Percentiles rank a stretch among this genome's conserved stretches.
phyloP scores from a whole-genome alignment of 2,797 vertebrate genomes.

The Anisognathus igniventris region DNA sequence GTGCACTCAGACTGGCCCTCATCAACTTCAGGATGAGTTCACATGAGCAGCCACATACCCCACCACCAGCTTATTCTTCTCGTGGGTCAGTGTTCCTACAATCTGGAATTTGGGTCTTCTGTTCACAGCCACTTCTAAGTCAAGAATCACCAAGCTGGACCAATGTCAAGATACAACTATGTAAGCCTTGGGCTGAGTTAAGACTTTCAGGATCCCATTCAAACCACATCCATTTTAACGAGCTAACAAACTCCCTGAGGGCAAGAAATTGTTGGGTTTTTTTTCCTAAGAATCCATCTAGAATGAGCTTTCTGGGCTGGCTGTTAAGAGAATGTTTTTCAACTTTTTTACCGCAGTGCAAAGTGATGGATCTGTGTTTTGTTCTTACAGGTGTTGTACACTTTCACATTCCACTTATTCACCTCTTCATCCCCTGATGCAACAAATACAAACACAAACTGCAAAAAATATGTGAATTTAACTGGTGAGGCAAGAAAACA shows the following conservation, averaged over 20 bases:
- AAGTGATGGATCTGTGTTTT: background rate
- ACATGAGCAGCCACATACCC: background rate
- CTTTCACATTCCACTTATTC: background rate
- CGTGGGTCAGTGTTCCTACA: background rate
- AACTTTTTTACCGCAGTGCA: background rate
- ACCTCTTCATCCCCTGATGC: background rate
- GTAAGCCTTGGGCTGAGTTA: background rate
- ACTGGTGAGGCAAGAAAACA: background rate
- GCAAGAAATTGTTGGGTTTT: background rate
- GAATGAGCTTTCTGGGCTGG: background rate
- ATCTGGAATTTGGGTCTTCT: background rate
- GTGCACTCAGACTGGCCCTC: background rate
- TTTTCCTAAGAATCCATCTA: conserved; percentile 1
- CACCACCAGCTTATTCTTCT: background rate
- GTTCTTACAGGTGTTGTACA: background rate
- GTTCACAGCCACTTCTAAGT: background rate
- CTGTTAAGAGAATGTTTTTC: background rate
- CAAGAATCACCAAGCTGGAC: conserved; percentile 1
- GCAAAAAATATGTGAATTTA: background rate
- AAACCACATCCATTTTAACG: conserved; percentile 43
- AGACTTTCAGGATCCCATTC: conserved; percentile 25
- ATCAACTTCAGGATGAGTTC: background rate
- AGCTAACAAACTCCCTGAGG: conserved; percentile 17
- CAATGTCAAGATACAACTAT: background rate
- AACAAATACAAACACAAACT: background rate